These are phyloP conservation scores for Lutraria lutraria DNA, from an alignment of 2,888 invertebrate genomes.

Conservation along the genomic window DNA sequence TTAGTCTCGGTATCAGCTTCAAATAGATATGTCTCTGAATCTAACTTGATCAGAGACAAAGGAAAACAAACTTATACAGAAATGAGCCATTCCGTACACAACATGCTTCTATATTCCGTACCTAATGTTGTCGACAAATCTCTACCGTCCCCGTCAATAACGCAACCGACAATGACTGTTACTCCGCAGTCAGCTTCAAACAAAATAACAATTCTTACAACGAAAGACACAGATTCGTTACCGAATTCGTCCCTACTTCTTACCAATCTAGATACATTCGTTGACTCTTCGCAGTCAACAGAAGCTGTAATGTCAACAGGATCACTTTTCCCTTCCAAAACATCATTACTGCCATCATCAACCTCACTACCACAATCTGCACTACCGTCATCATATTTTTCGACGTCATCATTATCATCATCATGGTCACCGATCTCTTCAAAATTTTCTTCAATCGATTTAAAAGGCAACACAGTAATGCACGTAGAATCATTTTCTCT, in stretches of 20 bases:
- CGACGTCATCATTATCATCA: not conserved
- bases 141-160: not conserved
- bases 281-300: not conserved
- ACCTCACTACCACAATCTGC: not conserved
- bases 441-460: not conserved
- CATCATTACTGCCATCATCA: not conserved
- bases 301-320: not conserved
- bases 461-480: not conserved
- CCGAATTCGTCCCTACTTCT: not conserved
- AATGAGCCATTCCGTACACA: not conserved
- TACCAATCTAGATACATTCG: not conserved
- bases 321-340: no score
- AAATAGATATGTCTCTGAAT: not conserved
- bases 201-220: not conserved
- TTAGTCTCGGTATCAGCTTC: not conserved
- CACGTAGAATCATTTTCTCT: not conserved
- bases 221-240: not conserved
- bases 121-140: not conserved
- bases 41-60: not conserved
- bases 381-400: not conserved
- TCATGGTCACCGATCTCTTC: not conserved
- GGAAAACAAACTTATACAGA: not conserved
- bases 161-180: not conserved
- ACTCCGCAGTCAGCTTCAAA: not conserved
- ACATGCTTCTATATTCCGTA: not conserved